These are phyloP conservation scores for Piprites chloris DNA, from an alignment of 2,113 vertebrate species.

Conservation along the genomic window DNA sequence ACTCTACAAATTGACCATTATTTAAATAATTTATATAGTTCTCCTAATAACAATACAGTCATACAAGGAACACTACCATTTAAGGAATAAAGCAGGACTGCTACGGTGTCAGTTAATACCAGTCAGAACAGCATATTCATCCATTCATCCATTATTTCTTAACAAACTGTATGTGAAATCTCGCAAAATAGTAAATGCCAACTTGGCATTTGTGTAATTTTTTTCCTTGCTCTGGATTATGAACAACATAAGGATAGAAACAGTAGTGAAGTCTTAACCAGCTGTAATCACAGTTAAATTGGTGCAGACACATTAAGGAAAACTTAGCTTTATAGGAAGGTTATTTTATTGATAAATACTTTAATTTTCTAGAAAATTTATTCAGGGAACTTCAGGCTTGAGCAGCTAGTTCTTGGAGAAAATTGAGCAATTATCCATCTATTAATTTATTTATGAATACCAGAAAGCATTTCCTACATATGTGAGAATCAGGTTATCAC, in stretches of 20 bases:
- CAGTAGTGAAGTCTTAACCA: background rate
- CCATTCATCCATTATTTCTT: background rate
- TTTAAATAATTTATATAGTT: background rate
- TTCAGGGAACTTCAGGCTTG: background rate
- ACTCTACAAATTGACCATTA: background rate
- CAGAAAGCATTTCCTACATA: background rate
- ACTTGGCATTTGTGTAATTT: background rate
- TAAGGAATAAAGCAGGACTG: slow-evolving; percentile 14
- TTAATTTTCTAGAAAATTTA: background rate
- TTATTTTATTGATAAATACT: background rate
- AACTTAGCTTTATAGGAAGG: background rate
- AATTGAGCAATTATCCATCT: background rate
- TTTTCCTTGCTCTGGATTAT: background rate
- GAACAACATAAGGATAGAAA: background rate
- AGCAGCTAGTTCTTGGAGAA: background rate
- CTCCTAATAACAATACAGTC: slow-evolving; percentile 7
- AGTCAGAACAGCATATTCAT: background rate
- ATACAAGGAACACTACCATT: slow-evolving; percentile 9
- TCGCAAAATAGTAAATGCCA: background rate
- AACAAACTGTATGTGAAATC: background rate
- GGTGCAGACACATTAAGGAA: background rate
- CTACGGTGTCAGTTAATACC: background rate
- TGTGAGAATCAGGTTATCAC: background rate
- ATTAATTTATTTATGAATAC: background rate
- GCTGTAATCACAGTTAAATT: background rate